Base-by-base conservation (phyloP, 2,113 vertebrate species). In the Anolis sagrei region DNA sequence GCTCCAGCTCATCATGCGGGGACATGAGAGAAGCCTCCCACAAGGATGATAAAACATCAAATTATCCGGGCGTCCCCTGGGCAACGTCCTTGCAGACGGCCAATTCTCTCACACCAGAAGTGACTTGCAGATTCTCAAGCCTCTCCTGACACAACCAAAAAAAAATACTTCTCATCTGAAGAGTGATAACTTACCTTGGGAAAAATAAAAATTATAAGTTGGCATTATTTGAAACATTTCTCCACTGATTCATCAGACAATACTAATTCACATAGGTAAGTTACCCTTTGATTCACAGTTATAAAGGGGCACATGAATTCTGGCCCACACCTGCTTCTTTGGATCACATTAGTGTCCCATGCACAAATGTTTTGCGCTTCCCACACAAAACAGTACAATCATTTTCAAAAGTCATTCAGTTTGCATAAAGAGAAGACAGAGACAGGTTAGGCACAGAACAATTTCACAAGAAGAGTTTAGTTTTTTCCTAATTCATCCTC, bases 401-500 rank as follows among this genome's bases (percentile, higher is more conserved):
- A 4, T 21, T 49, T 79, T 79, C 36, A 62, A 48, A 83, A 75
- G 21, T 4, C 7, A 49, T 23, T 73, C 6, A 10, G 61, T 29
- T 27, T 77, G 51, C 49, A 6, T n/a, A 72, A 23, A 69, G 16
- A 29, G 62, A 4, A 81, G 82, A 21, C n/a, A 74, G 23, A 44
- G 61, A 78, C 62, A 76, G 77, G 27, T 54, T 32, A 70, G 51
- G 70, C 51, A 23, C 77, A 82, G 34, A 3, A 1, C 70, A 72
- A 11, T n/a, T 73, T 73, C 74, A 79, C 75, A 86, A 73, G 80
- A n/a, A 16, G 75, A 36, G 23, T 48, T 36, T 49, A 39, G 77
- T 16, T 89, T 79, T 69, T n/a, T 34, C 66, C 39, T 44, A 79
- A 79, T 88, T 86, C 32, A 72, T 86, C 61, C 82, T 76, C 44